phyloP scores from a whole-genome alignment of 1,140 invertebrate species.

The Coptotermes formosanus region DNA sequence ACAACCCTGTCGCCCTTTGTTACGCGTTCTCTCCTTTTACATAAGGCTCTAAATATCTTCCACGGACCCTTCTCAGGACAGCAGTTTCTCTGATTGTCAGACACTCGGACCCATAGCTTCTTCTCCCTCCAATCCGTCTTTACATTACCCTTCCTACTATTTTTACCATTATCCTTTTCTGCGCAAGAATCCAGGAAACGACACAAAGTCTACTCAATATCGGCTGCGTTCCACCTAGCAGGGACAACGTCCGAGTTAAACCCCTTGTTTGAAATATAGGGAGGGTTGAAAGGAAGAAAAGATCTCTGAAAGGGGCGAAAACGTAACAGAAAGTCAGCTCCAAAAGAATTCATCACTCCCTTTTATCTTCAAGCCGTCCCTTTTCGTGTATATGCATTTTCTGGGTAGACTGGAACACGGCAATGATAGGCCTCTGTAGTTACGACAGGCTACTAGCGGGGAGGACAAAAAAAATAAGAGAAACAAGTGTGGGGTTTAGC shows the following conservation, averaged over 20 bases:
- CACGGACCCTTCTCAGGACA: background rate
- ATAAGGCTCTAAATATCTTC: background rate
- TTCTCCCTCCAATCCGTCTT: background rate
- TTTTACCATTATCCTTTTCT: background rate
- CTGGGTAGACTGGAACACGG: background rate
- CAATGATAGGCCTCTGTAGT: background rate
- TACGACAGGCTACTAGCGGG: background rate
- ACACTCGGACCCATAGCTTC: background rate
- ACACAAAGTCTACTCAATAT: background rate
- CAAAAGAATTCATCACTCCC: conserved; percentile 14
- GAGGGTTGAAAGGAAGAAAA: background rate
- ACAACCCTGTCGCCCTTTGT: background rate
- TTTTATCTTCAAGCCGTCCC: background rate
- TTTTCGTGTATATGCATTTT: conserved; percentile 8
- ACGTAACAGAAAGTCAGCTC: background rate
- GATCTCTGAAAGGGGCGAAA: background rate
- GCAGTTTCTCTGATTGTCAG: conserved; percentile 5
- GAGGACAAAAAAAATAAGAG: background rate
- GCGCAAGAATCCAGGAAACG: conserved; percentile 6
- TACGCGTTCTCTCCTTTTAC: background rate
- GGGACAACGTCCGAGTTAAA: background rate
- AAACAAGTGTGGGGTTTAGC: background rate
- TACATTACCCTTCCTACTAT: background rate
- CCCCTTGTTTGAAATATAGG: conserved; percentile 1
- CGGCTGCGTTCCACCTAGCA: background rate